These are phyloP conservation scores for Solea senegalensis DNA, from an alignment of 2,113 vertebrate species.

Conservation along the genomic window DNA sequence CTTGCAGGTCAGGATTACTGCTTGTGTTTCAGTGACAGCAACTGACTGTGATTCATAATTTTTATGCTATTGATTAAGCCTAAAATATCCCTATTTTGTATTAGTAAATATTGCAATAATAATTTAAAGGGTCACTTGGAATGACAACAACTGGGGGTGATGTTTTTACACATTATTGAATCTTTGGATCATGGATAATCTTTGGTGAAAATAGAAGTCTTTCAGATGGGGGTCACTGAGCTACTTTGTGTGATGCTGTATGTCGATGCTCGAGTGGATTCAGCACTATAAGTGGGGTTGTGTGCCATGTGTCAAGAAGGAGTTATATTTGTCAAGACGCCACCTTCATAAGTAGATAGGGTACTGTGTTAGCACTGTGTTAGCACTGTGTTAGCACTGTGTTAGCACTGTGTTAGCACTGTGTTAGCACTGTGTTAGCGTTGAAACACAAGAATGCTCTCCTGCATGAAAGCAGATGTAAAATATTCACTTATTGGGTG, in stretches of 20 bases:
- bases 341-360: background rate
- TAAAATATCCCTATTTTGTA: slow-evolving; percentile 25
- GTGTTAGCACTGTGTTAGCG: slow-evolving; percentile 1
- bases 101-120: slow-evolving; percentile 46
- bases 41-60: slow-evolving; percentile 12
- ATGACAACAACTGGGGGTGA: slow-evolving; percentile 1
- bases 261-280: background rate
- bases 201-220: background rate
- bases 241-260: background rate
- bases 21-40: slow-evolving; percentile 24
- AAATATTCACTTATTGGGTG: background rate
- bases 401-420: slow-evolving; percentile 13
- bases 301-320: slow-evolving; percentile 12
- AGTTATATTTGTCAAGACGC: background rate
- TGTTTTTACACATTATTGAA: slow-evolving; percentile 24
- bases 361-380: slow-evolving; percentile 11
- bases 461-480: background rate
- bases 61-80: slow-evolving; percentile 39
- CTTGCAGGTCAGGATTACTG: background rate
- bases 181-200: slow-evolving; percentile 2
- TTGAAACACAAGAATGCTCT: background rate
- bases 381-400: background rate
- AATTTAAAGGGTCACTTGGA: slow-evolving; percentile 17
- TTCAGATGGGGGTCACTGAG: no score
- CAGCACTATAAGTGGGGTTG: background rate